Evolutionary conservation across 2,888 invertebrate genomes (phyloP).

Genomic region (Nasonovia ribisnigri): DNA sequence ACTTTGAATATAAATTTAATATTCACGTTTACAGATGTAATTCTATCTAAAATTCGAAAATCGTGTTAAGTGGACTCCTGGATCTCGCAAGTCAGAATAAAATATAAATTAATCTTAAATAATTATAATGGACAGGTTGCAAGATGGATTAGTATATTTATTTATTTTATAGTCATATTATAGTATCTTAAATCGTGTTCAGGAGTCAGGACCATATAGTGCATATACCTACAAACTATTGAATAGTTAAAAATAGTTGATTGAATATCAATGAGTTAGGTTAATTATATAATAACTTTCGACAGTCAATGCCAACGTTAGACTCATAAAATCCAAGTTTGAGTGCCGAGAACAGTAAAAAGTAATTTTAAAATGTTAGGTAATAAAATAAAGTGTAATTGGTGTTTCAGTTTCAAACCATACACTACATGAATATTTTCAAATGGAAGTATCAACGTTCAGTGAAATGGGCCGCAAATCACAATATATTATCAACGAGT

Average conservation of each 20-base stretch:
- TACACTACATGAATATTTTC: no score
- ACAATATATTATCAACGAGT: no score
- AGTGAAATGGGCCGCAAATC: no score
- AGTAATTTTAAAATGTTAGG: no score
- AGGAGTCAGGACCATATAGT: neutral
- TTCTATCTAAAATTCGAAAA: neutral
- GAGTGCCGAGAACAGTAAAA: no score
- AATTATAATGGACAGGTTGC: neutral
- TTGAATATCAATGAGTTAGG: neutral
- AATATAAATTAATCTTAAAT: neutral
- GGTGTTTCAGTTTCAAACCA: no score
- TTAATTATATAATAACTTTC: no score
- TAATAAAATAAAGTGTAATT: no score
- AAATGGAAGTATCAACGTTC: no score
- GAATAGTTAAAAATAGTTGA: neutral
- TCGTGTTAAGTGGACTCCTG: neutral
- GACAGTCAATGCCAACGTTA: no score
- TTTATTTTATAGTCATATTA: neutral
- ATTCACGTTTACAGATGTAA: neutral
- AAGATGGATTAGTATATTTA: neutral
- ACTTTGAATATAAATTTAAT: neutral
- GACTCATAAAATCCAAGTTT: no score
- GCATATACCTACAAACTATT: neutral
- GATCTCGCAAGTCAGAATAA: neutral
- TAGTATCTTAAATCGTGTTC: no score